A percentile compares a stretch with the other conserved stretches of the same genome.
phyloP scores from a whole-genome alignment of 2,113 vertebrate genomes.

The Tor tambroides region DNA sequence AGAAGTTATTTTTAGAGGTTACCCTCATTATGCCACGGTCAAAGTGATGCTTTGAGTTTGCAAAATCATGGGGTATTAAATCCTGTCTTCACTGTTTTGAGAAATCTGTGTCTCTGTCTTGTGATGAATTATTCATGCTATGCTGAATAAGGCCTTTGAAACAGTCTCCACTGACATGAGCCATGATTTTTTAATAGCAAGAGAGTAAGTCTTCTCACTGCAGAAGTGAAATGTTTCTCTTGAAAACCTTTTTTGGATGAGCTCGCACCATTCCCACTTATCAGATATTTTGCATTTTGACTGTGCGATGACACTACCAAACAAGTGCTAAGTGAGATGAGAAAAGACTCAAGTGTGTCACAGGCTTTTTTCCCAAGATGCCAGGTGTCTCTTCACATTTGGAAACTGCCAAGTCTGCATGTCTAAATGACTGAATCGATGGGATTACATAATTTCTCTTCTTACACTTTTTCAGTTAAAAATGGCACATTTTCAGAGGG shows the following conservation, averaged over 20 bases:
- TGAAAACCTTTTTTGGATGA: slow-evolving; percentile 8
- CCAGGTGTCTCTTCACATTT: slow-evolving; percentile 39
- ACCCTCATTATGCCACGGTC: slow-evolving; percentile 51
- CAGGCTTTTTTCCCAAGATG: slow-evolving; percentile 16
- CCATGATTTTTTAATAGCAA: slow-evolving; percentile 49
- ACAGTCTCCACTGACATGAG: slow-evolving; percentile 42
- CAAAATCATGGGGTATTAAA: slow-evolving; percentile 46
- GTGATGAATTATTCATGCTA: slow-evolving; percentile 52
- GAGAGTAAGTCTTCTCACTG: slow-evolving; percentile 28
- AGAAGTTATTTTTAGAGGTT: slow-evolving; percentile 37
- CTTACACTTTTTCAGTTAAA: neutral
- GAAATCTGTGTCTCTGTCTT: slow-evolving; percentile 47
- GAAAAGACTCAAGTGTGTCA: slow-evolving; percentile 9
- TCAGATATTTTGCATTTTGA: slow-evolving; percentile 39
- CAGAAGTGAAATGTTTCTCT: slow-evolving; percentile 14
- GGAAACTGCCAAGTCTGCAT: neutral
- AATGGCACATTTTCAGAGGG: neutral
- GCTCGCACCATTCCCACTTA: neutral
- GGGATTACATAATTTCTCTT: neutral
- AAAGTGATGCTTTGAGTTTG: slow-evolving; percentile 44
- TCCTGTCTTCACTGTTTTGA: slow-evolving; percentile 52
- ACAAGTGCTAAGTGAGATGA: slow-evolving; percentile 43
- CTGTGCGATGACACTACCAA: slow-evolving; percentile 22
- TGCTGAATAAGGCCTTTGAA: slow-evolving; percentile 49
- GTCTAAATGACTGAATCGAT: neutral